These are phyloP conservation scores for Tachystola acroxantha DNA, from an alignment of 2,888 invertebrate genomes.

Conservation along the genomic window DNA sequence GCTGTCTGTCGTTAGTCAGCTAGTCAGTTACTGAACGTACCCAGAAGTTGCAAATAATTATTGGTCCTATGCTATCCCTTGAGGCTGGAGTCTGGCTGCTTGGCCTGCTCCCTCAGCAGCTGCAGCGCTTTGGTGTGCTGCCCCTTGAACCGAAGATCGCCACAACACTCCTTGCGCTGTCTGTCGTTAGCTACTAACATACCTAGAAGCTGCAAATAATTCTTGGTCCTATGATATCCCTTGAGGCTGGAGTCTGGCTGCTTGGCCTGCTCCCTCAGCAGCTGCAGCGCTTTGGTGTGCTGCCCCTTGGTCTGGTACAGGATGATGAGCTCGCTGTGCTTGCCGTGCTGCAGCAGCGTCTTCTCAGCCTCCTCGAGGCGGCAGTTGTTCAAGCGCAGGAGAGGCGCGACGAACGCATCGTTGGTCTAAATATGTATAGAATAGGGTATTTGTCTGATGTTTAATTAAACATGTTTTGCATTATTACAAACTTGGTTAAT, in stretches of 20 bases:
- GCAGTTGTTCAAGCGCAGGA: constrained; percentile 94
- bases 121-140: constrained; percentile 95
- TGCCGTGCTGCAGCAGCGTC: constrained; percentile 90
- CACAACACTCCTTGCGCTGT: too few relatives aligned
- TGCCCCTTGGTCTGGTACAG: constrained; percentile 96
- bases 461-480: too few relatives aligned
- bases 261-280: constrained; percentile 87
- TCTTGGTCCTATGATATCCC: constrained; percentile 90
- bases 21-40: too few relatives aligned
- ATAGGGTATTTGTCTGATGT: too few relatives aligned
- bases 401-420: constrained; percentile 94
- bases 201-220: constrained; percentile 94
- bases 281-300: constrained; percentile 93
- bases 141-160: too few relatives aligned
- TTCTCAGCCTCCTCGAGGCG: constrained; percentile 96
- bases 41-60: constrained; percentile 74
- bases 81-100: constrained; percentile 85
- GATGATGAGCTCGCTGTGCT: constrained; percentile 95
- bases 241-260: constrained; percentile 86
- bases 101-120: constrained; percentile 87
- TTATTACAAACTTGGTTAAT: too few relatives aligned
- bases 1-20: too few relatives aligned
- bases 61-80: constrained; percentile 91
- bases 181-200: too few relatives aligned
- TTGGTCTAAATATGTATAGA: too few relatives aligned